A percentile compares a stretch with the other conserved stretches of the same genome.
phyloP scores from a whole-genome alignment of 2,113 vertebrate genomes.

The Anser brachyrhynchus region DNA sequence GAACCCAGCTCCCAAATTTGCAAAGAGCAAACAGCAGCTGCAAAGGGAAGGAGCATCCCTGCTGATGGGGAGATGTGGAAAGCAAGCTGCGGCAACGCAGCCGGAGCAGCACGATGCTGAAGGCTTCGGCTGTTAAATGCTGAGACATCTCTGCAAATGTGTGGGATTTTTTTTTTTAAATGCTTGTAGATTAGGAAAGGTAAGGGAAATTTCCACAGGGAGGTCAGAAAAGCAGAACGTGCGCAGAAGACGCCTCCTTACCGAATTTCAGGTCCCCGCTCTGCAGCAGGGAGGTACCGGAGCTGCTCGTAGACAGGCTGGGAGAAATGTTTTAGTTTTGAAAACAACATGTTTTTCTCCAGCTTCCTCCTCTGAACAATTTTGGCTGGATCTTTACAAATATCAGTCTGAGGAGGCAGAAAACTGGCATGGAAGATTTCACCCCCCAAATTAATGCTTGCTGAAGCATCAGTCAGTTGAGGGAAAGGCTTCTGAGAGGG shows the following conservation, averaged over 20 bases:
- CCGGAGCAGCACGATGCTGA: not conserved
- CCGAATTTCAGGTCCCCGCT: not conserved
- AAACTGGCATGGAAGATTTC: conserved; percentile 10
- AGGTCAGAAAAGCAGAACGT: not conserved
- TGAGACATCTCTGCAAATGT: conserved; percentile 10
- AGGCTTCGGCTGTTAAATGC: conserved; percentile 16
- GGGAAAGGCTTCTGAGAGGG: not conserved
- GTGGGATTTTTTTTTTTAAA: not conserved
- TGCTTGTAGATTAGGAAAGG: not conserved
- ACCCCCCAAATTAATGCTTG: not conserved
- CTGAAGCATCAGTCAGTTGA: conserved; percentile 18
- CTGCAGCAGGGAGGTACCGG: not conserved
- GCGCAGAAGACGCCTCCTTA: not conserved
- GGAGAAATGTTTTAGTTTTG: conserved; percentile 41
- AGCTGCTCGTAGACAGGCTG: not conserved
- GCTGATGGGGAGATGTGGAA: not conserved
- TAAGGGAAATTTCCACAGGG: not conserved
- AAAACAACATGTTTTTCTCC: conserved; percentile 53
- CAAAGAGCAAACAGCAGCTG: not conserved
- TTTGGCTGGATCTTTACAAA: conserved; percentile 50
- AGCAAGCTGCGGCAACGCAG: not conserved
- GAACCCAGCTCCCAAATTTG: not conserved
- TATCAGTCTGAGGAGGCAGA: conserved; percentile 55
- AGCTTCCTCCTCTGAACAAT: conserved; percentile 31
- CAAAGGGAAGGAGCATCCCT: not conserved